Evolutionary conservation across 2,113 vertebrate genomes (phyloP), one percentile per base, ranked within the genome.

Genomic region (Bufo gargarizans): DNA sequence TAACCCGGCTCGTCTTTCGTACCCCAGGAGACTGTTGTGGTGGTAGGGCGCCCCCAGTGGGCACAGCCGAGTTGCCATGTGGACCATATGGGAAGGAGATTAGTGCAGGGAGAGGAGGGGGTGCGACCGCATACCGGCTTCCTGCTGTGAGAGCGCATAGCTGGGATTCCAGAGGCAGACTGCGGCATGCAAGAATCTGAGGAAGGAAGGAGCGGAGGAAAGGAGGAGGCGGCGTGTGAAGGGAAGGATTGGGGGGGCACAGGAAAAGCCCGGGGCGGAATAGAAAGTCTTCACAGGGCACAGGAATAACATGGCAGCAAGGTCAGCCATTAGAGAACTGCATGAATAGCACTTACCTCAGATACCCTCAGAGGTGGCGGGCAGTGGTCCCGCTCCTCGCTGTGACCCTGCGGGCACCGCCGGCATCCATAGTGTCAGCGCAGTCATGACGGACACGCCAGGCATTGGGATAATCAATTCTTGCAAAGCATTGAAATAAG

Each of bases 151-250:
- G 91, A 92, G 92, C 90, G 86, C 93, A 94, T 95, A 93, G 85
- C 92, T 94, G 56, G 90, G 89, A 95, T 95, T 91, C 95, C 94
- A 88, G 84, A 90, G 90, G 89, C 89, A 87, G 91, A 89, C 87
- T 50, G 87, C 86, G 91, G 74, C 90, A 89, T 56, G 85, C 50
- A 43, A 13, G 49, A 78, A 92, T 81, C 86, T 16, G 0, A 33
- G 58, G 91, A 86, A 86, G 91, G 80, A 77, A 81, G 43, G 16
- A 22, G 55, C 11, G n/a, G 4, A 63, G n/a, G n/a, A 50, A 22
- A 13, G 82, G 11, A 61, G 22, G 56, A 45, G 61, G 49, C 12
- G 50, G 43, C 7, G 14, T 67, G 77, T 50, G 59, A 77, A 78
- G 56, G 77, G 53, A 59, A 87, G 61, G 86, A 47, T 12, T 4